Conservation (phyloP, 2,113 vertebrate genomes). For the Ctenomys sociabilis region DNA sequence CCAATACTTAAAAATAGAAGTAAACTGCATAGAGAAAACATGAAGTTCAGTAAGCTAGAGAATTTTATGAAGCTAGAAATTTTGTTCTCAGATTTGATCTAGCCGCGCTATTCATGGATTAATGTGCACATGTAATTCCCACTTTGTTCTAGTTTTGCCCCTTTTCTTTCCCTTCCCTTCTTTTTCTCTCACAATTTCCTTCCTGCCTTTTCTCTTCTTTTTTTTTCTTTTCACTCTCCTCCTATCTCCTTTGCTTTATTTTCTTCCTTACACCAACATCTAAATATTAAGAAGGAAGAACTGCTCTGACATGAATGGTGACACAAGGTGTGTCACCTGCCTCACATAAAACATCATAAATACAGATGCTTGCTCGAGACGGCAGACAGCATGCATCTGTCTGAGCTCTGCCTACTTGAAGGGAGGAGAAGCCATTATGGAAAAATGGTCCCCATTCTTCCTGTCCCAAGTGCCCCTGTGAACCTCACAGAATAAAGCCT, state of each 20-base stretch:
- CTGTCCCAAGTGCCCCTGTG: too few relatives aligned
- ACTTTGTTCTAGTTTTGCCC: not conserved
- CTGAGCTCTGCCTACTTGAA: not conserved
- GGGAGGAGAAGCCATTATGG: accelerated
- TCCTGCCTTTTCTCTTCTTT: accelerated
- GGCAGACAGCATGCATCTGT: accelerated
- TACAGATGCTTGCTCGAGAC: not conserved
- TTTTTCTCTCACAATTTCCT: too few relatives aligned
- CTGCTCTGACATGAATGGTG: not conserved
- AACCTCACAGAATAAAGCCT: not conserved
- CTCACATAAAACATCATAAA: not conserved
- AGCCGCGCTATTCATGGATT: not conserved
- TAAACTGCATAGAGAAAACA: not conserved
- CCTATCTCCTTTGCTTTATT: too few relatives aligned
- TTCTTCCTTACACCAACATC: not conserved
- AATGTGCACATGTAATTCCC: not conserved
- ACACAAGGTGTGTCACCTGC: accelerated
- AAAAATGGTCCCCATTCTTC: not conserved
- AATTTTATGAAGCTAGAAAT: not conserved
- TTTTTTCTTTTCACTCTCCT: not conserved
- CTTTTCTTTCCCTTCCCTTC: not conserved
- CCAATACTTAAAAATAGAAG: not conserved
- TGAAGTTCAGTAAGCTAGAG: not conserved
- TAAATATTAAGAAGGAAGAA: not conserved
- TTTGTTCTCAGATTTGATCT: not conserved